Percentiles rank a stretch among this genome's conserved stretches.
Conservation (phyloP, 1,140 invertebrate genomes). For the Drosophila lini region DNA sequence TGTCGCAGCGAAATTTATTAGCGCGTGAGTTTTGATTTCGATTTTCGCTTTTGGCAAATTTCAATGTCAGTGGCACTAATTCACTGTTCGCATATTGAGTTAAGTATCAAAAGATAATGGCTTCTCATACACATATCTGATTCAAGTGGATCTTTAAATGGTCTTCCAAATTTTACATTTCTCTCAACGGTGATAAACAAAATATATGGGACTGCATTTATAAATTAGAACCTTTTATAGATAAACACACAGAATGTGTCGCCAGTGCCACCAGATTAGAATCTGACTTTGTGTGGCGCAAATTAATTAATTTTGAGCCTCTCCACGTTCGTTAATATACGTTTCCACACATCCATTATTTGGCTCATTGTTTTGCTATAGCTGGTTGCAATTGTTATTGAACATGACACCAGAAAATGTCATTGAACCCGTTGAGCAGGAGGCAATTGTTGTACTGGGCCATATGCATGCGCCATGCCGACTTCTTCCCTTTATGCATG, state of each 20-base stretch:
- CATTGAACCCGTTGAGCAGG: constrained; percentile 57
- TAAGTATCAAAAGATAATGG: constrained; percentile 28
- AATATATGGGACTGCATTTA: neutral
- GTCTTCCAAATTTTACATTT: neutral
- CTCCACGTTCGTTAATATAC: neutral
- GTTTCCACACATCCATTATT: constrained; percentile 20
- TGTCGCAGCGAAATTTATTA: constrained; percentile 69
- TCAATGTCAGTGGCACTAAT: constrained; percentile 70
- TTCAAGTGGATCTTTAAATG: no score
- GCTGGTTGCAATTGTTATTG: constrained; percentile 67
- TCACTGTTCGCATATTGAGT: constrained; percentile 69
- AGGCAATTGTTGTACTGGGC: constrained; percentile 43
- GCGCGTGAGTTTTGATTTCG: constrained; percentile 26
- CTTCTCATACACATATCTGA: neutral
- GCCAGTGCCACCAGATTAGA: neutral
- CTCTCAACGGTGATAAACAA: neutral
- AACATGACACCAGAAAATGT: constrained; percentile 60
- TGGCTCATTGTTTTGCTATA: constrained; percentile 33
- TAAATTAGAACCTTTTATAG: neutral
- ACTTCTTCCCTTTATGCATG: constrained; percentile 37
- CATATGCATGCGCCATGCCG: constrained; percentile 54
- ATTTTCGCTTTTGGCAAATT: constrained; percentile 61
- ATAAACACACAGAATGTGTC: neutral
- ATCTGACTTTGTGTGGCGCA: neutral
- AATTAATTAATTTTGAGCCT: neutral